Evolutionary conservation across 92 coral and sea anemone genomes (phyloP), one percentile per base, ranked within the genome.

Genomic region (Phymanthus crucifer): DNA sequence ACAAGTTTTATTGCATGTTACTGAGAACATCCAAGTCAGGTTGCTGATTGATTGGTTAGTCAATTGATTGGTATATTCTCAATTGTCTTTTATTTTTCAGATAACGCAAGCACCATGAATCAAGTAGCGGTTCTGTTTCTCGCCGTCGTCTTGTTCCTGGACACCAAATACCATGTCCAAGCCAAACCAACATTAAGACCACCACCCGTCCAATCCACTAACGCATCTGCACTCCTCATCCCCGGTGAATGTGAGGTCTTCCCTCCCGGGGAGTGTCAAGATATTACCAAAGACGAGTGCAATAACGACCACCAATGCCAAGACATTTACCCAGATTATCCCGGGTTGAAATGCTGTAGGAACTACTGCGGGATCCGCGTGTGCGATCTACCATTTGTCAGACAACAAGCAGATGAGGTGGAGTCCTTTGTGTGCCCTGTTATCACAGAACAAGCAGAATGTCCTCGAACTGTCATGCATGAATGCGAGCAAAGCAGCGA

Each of bases 201-300:
- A 48, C 16, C 57, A 50, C n/a, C n/a, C n/a, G 57, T 4, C 14
- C 64, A 26, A 10, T 1, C 31, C 4, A 21, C 64, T 8, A 54
- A 54, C 64, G n/a, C 26, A 54, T 43, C 48, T 17, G 27, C 27
- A n/a, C 27, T 24, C 8, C 8, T 54, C 27, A 27, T 54, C 3
- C 64, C 64, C 64, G 64, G 64, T 54, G 17, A 43, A 43, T 43
- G 64, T 54, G 64, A 54, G 64, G 64, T 54, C 5, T 54, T 54
- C 27, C 64, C 64, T 19, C 64, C 64, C 2, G 64, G 64, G 13
- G 64, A 54, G 26, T 54, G 64, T 13, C 64, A 54, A 54, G 27
- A 19, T 54, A 13, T 54, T 19, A 4, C 64, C 23, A 2, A 24
- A 54, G 64, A 54, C 64, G 64, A 54, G 13, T 23, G 64, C 26